These are phyloP conservation scores for Pissodes strobi DNA, from an alignment of 1,140 invertebrate genomes.

Conservation along the genomic window DNA sequence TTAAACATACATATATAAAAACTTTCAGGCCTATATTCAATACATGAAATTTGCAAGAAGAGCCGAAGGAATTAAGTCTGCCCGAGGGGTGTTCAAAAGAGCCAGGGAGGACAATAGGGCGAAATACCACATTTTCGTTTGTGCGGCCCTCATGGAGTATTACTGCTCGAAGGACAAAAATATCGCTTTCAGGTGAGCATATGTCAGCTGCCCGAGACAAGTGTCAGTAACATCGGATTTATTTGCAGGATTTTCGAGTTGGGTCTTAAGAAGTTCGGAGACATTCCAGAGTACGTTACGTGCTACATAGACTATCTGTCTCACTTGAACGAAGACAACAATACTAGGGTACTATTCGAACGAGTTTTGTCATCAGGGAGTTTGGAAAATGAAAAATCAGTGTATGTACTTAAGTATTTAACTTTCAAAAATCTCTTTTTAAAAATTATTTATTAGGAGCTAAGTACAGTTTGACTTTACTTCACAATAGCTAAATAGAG, in stretches of 20 bases:
- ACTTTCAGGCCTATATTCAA: slow-evolving; percentile 92
- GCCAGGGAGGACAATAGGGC: slow-evolving; percentile 88
- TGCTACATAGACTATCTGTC: slow-evolving; percentile 97
- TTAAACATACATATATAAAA: too few relatives aligned
- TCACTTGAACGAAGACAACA: slow-evolving; percentile 99
- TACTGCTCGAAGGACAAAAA: slow-evolving; percentile 99
- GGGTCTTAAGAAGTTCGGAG: slow-evolving; percentile 94
- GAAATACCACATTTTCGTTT: slow-evolving; percentile 92
- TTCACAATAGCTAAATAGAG: too few relatives aligned
- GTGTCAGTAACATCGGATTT: too few relatives aligned
- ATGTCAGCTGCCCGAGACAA: too few relatives aligned
- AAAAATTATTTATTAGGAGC: too few relatives aligned
- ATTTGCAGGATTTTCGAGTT: slow-evolving; percentile 94
- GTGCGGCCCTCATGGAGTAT: slow-evolving; percentile 98
- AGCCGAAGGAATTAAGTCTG: slow-evolving; percentile 97
- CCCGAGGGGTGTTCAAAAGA: slow-evolving; percentile 91
- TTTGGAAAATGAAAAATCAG: slow-evolving; percentile 88
- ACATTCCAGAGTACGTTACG: slow-evolving; percentile 92
- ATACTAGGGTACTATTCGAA: slow-evolving; percentile 97
- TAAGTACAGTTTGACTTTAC: too few relatives aligned
- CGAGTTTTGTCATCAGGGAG: slow-evolving; percentile 93
- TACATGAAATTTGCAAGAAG: slow-evolving; percentile 98
- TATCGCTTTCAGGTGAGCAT: slow-evolving; percentile 79
- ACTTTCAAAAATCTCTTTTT: too few relatives aligned
- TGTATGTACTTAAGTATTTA: too few relatives aligned